These are phyloP conservation scores for Pempheris klunzingeri DNA, from an alignment of 2,797 vertebrate genomes.

Conservation along the genomic window DNA sequence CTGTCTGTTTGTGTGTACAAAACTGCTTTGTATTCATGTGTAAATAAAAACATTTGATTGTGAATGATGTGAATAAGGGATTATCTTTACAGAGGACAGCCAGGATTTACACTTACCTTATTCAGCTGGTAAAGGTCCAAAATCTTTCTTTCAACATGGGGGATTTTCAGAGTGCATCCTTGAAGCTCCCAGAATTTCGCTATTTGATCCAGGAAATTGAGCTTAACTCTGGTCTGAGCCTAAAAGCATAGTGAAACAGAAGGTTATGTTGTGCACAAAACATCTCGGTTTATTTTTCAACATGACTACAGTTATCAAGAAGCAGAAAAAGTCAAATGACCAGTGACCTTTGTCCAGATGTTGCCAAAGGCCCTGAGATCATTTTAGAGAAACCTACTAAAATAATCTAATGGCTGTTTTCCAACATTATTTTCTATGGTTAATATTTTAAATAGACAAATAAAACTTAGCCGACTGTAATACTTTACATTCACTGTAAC, in stretches of 20 bases:
- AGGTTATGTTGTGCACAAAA: background rate
- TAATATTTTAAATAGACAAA: background rate
- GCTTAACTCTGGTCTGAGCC: slow-evolving; percentile 98
- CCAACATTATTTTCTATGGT: background rate
- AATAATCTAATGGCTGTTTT: background rate
- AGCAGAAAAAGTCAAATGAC: background rate
- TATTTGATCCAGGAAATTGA: slow-evolving; percentile 99
- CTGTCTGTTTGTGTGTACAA: background rate
- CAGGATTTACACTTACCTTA: slow-evolving; percentile 83
- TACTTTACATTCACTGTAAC: no score
- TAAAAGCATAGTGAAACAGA: slow-evolving; percentile 63
- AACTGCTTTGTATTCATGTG: background rate
- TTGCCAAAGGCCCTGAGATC: background rate
- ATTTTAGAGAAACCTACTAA: background rate
- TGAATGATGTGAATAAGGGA: background rate
- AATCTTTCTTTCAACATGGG: slow-evolving; percentile 97
- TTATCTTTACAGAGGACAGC: background rate
- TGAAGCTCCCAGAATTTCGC: slow-evolving; percentile 99
- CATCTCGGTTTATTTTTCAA: background rate
- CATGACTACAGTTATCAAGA: background rate
- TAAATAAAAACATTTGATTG: slow-evolving; percentile 1
- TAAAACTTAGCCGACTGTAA: background rate
- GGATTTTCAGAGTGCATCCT: slow-evolving; percentile 97
- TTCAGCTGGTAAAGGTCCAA: slow-evolving; percentile 97
- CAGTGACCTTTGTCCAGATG: background rate